Percentiles rank a stretch among this genome's conserved stretches.
Evolutionary conservation across 2,113 vertebrate species (phyloP).

Genomic region (Chunga burmeisteri): DNA sequence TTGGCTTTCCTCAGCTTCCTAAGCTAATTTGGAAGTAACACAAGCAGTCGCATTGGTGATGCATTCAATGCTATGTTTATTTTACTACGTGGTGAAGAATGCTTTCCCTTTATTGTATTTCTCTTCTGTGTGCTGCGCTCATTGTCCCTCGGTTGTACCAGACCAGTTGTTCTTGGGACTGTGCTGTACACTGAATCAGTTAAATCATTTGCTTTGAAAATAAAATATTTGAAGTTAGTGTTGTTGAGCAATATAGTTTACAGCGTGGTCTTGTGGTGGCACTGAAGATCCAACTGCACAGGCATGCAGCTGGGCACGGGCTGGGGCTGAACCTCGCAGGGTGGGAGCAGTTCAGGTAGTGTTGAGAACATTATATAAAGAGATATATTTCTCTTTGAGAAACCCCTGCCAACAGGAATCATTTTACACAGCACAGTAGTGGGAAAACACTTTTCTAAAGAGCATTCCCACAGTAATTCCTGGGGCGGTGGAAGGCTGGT

Average conservation of each 20-base stretch:
- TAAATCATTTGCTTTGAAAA: not conserved
- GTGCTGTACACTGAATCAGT: not conserved
- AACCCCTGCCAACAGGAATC: not conserved
- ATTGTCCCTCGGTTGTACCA: rapidly evolving
- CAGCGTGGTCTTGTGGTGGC: rapidly evolving
- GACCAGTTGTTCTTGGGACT: not conserved
- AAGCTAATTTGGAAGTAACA: not conserved
- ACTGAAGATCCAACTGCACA: not conserved
- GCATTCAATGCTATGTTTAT: rapidly evolving
- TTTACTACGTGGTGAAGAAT: not conserved
- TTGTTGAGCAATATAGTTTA: not conserved
- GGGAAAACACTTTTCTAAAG: not conserved
- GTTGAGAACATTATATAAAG: rapidly evolving
- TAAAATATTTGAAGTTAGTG: not conserved
- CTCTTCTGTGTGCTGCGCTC: not conserved
- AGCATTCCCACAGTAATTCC: rapidly evolving
- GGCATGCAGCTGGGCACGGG: rapidly evolving
- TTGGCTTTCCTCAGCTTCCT: not conserved
- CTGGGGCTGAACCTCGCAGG: not conserved
- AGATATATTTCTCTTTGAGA: rapidly evolving
- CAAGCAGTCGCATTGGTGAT: not conserved
- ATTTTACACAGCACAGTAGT: not conserved
- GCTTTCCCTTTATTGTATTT: not conserved
- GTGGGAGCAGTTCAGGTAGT: not conserved
- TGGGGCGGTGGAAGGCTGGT: not conserved